phyloP scores from a whole-genome alignment of 2,797 vertebrate genomes.

The Octomys mimax region DNA sequence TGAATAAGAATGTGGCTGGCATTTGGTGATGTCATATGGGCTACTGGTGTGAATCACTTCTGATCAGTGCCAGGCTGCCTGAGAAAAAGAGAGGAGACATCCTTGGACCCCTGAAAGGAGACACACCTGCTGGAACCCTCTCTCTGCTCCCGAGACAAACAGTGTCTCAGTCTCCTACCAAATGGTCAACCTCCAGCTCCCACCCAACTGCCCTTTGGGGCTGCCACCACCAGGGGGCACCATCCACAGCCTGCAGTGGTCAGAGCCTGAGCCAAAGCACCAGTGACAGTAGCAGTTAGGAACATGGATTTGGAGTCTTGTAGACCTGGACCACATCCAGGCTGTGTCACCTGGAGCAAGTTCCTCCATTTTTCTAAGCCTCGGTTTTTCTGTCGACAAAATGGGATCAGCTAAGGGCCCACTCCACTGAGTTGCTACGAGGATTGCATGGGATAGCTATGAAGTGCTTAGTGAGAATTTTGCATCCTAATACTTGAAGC shows the following conservation, averaged over 20 bases:
- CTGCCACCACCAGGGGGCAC: background rate
- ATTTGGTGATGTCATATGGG: slow-evolving; percentile 56
- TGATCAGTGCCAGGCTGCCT: background rate
- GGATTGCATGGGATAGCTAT: background rate
- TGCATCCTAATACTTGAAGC: background rate
- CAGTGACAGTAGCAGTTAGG: background rate
- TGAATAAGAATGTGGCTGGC: slow-evolving; percentile 19
- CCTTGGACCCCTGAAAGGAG: background rate
- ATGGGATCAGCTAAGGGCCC: background rate
- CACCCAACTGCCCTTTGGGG: background rate
- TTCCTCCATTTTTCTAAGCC: background rate
- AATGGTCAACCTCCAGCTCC: background rate
- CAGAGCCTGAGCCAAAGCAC: background rate
- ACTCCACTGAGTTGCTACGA: background rate
- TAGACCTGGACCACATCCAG: background rate
- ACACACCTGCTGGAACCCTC: accelerated
- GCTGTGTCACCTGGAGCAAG: background rate
- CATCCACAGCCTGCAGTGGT: accelerated
- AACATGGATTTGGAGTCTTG: background rate
- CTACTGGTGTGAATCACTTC: slow-evolving; percentile 2
- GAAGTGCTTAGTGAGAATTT: background rate
- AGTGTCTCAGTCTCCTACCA: background rate
- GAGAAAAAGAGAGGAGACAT: background rate
- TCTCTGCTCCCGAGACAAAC: background rate
- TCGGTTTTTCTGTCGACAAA: slow-evolving; percentile 50